Evolutionary conservation across 2,797 vertebrate genomes (phyloP).

Genomic region (Tokudaia muenninki): DNA sequence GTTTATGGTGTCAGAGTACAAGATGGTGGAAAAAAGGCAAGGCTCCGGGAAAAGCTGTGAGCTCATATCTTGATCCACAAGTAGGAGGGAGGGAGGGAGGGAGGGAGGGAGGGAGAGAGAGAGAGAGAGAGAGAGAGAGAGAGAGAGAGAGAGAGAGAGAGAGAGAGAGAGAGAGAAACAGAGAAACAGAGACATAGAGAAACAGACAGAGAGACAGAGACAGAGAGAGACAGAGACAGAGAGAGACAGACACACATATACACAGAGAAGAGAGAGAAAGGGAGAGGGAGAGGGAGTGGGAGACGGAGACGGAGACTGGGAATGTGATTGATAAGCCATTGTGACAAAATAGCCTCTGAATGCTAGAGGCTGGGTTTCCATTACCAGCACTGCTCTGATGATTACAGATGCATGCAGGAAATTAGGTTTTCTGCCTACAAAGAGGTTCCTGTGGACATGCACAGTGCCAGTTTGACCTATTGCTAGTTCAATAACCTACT

Average conservation of each 20-base stretch:
- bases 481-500: neutral
- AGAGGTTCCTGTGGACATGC: neutral
- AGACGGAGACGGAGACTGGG: too few species aligned
- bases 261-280: neutral
- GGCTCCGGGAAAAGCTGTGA: neutral
- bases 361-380: constrained; percentile 6
- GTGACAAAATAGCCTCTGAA: neutral
- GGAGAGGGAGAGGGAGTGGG: too few species aligned
- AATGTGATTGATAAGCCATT: neutral
- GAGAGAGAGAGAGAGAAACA: too few species aligned
- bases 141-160: too few species aligned
- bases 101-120: neutral
- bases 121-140: neutral
- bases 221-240: too few species aligned
- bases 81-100: too few species aligned
- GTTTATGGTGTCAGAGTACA: neutral
- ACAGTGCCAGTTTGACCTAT: neutral
- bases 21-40: neutral
- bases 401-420: neutral
- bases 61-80: neutral
- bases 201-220: neutral
- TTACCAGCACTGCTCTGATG: neutral
- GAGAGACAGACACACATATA: neutral
- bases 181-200: too few species aligned
- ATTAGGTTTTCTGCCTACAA: neutral